phyloP scores from a whole-genome alignment of 2,888 invertebrate genomes.

The Rotaria macrura region DNA sequence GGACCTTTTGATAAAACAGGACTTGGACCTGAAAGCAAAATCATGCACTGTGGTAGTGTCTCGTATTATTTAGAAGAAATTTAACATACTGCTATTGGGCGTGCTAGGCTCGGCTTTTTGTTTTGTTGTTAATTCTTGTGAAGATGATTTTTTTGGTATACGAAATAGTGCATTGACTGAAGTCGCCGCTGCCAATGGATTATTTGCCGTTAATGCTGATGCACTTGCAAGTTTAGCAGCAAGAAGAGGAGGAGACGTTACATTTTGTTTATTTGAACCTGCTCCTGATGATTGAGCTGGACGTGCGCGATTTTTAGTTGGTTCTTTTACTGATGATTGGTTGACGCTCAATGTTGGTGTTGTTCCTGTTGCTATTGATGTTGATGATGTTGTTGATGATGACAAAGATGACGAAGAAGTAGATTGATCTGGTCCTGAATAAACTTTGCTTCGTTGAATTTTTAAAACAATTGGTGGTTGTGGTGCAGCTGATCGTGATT shows the following conservation, averaged over 20 bases:
- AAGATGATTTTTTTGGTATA: not conserved
- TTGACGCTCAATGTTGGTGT: not conserved
- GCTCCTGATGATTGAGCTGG: not conserved
- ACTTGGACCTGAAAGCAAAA: not conserved
- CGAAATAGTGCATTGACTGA: not conserved
- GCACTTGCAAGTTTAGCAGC: not conserved
- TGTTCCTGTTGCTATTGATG: not conserved
- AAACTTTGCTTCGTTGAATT: conserved; percentile 7
- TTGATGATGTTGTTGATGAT: not conserved
- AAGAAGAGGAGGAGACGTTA: not conserved
- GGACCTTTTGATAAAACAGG: not conserved
- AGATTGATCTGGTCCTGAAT: not conserved
- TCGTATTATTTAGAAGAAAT: not conserved
- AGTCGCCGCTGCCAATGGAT: not conserved
- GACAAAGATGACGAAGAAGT: too few relatives aligned
- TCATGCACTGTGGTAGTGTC: too few relatives aligned
- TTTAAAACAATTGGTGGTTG: conserved; percentile 9
- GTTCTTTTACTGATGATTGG: not conserved
- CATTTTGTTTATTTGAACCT: not conserved
- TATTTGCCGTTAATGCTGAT: not conserved
- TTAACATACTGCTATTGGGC: not conserved
- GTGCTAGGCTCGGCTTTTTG: not conserved
- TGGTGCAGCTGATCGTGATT: not conserved
- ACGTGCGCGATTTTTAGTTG: not conserved
- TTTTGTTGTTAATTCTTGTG: not conserved